A percentile compares a stretch with the other conserved stretches of the same genome.
These are phyloP conservation scores for Caenorhabditis sp. DNA, from an alignment of 2,888 invertebrate species.

Conservation along the genomic window DNA sequence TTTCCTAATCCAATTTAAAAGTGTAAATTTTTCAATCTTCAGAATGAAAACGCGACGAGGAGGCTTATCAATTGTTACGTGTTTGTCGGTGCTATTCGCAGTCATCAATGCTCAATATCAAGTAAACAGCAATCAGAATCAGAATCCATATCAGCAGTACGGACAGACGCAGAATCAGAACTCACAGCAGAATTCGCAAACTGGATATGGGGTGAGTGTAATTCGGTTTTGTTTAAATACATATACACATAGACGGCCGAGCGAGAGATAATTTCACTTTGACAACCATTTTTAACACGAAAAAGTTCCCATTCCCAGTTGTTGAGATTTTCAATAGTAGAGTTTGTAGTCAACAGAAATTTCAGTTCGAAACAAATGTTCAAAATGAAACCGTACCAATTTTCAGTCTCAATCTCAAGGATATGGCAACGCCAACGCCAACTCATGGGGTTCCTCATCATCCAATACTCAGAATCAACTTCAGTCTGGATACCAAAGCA, in stretches of 20 bases:
- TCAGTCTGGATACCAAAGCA: conserved; percentile 48
- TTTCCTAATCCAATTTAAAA: background rate
- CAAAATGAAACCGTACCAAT: background rate
- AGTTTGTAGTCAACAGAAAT: background rate
- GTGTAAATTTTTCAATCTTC: conserved; percentile 6
- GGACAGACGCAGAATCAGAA: conserved; percentile 35
- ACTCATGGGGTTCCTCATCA: conserved; percentile 34
- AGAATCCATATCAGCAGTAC: conserved; percentile 52
- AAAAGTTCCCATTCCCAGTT: too few relatives aligned
- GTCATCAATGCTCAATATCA: conserved; percentile 35
- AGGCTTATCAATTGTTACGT: background rate
- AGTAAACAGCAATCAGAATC: conserved; percentile 42
- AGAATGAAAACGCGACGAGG: conserved; percentile 53
- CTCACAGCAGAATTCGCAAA: conserved; percentile 5
- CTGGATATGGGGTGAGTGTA: conserved; percentile 57
- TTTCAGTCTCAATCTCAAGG: conserved; percentile 44
- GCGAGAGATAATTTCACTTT: too few relatives aligned
- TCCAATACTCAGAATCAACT: conserved; percentile 27
- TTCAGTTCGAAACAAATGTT: background rate
- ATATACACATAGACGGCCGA: too few relatives aligned
- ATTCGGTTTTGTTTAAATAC: background rate
- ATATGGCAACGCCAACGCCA: conserved; percentile 42
- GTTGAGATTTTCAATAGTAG: too few relatives aligned
- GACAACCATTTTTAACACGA: too few relatives aligned
- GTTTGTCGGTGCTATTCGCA: conserved; percentile 17